Evolutionary conservation across 2,797 vertebrate genomes (phyloP).

Genomic region (Enteromius paludinosus): DNA sequence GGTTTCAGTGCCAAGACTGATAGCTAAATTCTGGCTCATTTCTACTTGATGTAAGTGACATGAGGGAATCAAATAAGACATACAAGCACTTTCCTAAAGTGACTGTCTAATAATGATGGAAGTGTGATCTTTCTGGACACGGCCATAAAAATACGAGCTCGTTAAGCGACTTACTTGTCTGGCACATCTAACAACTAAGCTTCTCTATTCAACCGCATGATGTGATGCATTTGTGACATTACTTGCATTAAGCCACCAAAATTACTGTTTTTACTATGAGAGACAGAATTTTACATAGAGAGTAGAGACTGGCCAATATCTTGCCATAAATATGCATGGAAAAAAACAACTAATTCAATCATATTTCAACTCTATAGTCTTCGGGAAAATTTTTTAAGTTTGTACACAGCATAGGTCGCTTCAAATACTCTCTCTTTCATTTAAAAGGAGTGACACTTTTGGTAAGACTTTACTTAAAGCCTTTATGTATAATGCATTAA

Average conservation of each 20-base stretch:
- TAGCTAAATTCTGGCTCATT: neutral
- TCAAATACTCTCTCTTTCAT: neutral
- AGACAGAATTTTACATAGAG: neutral
- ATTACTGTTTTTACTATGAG: neutral
- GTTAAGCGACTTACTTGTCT: neutral
- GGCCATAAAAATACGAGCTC: neutral
- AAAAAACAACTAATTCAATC: neutral
- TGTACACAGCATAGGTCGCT: neutral
- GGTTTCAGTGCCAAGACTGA: constrained; percentile 1
- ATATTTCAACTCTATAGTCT: neutral
- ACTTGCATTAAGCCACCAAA: constrained; percentile 6
- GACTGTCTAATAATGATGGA: neutral
- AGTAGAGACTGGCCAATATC: neutral
- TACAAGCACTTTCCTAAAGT: constrained; percentile 13
- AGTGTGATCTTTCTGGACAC: neutral
- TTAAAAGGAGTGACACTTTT: neutral
- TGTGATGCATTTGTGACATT: neutral
- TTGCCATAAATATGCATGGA: neutral
- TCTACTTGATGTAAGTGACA: neutral
- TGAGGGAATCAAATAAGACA: constrained; percentile 3
- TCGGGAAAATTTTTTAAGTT: neutral
- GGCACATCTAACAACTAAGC: neutral
- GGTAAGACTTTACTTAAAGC: neutral
- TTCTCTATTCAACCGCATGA: neutral
- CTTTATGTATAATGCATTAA: neutral